Conservation (phyloP, 53 echinoderm and acorn worm species). For the Actinopyga echinites region DNA sequence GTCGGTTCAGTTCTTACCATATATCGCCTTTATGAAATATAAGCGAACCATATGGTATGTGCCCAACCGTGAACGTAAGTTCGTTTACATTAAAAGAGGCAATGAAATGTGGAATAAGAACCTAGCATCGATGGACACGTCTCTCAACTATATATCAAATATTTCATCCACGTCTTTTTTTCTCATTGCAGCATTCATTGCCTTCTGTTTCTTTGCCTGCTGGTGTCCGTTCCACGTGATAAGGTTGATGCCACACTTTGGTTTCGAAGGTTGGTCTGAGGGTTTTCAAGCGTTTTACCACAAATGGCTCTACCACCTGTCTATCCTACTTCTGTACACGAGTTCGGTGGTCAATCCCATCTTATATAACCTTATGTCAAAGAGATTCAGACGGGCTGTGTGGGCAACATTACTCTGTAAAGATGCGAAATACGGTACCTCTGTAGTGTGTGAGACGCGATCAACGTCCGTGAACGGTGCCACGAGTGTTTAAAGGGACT, state of each 20-base stretch:
- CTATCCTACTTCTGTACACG: slow-evolving; percentile 81
- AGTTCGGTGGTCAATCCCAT: slow-evolving; percentile 92
- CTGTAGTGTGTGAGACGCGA: background rate
- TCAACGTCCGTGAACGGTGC: slow-evolving; percentile 21
- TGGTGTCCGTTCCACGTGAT: slow-evolving; percentile 98
- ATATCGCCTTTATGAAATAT: too few relatives aligned
- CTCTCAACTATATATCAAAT: too few relatives aligned
- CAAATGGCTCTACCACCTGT: slow-evolving; percentile 81
- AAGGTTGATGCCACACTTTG: slow-evolving; percentile 79
- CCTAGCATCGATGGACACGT: too few relatives aligned
- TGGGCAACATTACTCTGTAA: slow-evolving; percentile 71
- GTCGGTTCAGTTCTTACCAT: too few relatives aligned
- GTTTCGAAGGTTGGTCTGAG: slow-evolving; percentile 59
- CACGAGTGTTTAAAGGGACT: slow-evolving; percentile 5
- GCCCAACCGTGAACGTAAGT: too few relatives aligned
- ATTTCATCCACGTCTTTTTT: background rate
- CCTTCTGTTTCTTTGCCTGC: slow-evolving; percentile 86
- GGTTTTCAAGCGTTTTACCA: slow-evolving; percentile 58
- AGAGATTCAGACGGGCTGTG: slow-evolving; percentile 85
- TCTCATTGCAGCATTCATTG: slow-evolving; percentile 74
- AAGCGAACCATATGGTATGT: too few relatives aligned
- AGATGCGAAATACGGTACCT: slow-evolving; percentile 21
- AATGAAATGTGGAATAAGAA: too few relatives aligned
- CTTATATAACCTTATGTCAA: slow-evolving; percentile 96
- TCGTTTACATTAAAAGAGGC: too few relatives aligned